Evolutionary conservation across 2,888 invertebrate genomes (phyloP).

Genomic region (Beris morrisii): DNA sequence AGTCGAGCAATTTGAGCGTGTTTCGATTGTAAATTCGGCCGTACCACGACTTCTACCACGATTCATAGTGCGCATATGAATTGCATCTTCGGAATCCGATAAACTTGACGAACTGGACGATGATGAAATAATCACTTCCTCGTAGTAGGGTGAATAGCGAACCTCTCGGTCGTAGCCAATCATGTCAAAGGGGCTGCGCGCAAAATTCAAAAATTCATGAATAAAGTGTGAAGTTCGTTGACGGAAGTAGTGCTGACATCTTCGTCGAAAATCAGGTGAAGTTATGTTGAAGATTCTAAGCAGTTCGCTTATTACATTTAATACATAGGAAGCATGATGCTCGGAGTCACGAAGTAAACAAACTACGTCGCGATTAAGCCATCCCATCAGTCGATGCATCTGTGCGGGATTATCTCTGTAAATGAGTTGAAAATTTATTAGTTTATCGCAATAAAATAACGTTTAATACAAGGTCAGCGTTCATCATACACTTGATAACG

Average conservation of each 20-base stretch:
- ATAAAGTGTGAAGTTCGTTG: constrained; percentile 80
- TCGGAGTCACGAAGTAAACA: constrained; percentile 64
- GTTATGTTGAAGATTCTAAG: constrained; percentile 66
- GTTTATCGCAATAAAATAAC: too few relatives aligned
- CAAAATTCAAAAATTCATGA: constrained; percentile 85
- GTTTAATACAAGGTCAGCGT: too few relatives aligned
- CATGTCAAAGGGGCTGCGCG: constrained; percentile 84
- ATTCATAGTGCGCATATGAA: background rate
- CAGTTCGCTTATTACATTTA: constrained; percentile 69
- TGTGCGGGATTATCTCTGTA: constrained; percentile 78
- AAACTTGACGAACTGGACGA: constrained; percentile 38
- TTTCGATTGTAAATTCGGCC: constrained; percentile 37
- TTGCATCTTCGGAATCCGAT: constrained; percentile 41
- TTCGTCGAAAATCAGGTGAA: constrained; percentile 66
- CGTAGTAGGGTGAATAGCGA: constrained; percentile 61
- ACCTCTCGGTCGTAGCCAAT: constrained; percentile 76
- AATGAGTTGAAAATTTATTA: constrained; percentile 37
- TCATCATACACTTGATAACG: constrained; percentile 10
- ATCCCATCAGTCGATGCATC: constrained; percentile 80
- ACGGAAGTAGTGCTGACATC: constrained; percentile 70
- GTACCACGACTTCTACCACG: constrained; percentile 6
- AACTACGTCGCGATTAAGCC: constrained; percentile 84
- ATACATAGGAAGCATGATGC: constrained; percentile 67
- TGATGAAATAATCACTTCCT: constrained; percentile 49
- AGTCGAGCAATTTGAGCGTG: constrained; percentile 34